Evolutionary conservation across 1,140 invertebrate genomes (phyloP).

Genomic region (Chrysomallon squamiferum): DNA sequence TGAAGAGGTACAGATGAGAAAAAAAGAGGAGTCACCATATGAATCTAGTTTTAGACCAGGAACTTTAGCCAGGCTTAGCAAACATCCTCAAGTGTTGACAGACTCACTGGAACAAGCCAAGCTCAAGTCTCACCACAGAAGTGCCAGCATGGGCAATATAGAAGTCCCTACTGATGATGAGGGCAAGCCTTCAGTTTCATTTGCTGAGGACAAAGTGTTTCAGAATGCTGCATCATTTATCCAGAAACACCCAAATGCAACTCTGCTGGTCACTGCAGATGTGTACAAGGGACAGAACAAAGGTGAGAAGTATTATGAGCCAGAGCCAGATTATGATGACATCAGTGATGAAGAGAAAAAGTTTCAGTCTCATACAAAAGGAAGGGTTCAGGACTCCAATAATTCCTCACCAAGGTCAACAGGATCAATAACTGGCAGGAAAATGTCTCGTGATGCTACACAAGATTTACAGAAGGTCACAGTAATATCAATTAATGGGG

Average conservation of each 20-base stretch:
- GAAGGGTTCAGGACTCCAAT: too few species aligned
- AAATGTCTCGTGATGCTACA: neutral
- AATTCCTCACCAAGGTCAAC: too few species aligned
- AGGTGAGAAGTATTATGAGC: conserved; percentile 4
- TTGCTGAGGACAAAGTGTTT: conserved; percentile 53
- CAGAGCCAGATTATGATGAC: conserved; percentile 55
- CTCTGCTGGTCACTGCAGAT: conserved; percentile 53
- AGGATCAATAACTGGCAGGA: too few species aligned
- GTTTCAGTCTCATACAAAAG: too few species aligned
- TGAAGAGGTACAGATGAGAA: conserved; percentile 26
- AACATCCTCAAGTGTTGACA: conserved; percentile 34
- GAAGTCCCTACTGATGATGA: conserved; percentile 4
- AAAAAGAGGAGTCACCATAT: conserved; percentile 34
- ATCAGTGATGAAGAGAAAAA: conserved; percentile 42
- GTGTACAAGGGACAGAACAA: conserved; percentile 32
- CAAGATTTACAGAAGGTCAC: neutral
- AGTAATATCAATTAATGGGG: neutral
- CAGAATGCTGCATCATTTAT: conserved; percentile 53
- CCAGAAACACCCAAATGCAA: conserved; percentile 57
- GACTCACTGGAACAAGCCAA: conserved; percentile 30
- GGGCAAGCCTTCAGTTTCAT: conserved; percentile 33
- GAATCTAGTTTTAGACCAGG: conserved; percentile 61
- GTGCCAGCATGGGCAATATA: conserved; percentile 28
- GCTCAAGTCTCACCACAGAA: conserved; percentile 32
- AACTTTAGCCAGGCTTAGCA: conserved; percentile 42